phyloP scores from a whole-genome alignment of 1,140 invertebrate species.

The Ptiloglossa arizonensis region DNA sequence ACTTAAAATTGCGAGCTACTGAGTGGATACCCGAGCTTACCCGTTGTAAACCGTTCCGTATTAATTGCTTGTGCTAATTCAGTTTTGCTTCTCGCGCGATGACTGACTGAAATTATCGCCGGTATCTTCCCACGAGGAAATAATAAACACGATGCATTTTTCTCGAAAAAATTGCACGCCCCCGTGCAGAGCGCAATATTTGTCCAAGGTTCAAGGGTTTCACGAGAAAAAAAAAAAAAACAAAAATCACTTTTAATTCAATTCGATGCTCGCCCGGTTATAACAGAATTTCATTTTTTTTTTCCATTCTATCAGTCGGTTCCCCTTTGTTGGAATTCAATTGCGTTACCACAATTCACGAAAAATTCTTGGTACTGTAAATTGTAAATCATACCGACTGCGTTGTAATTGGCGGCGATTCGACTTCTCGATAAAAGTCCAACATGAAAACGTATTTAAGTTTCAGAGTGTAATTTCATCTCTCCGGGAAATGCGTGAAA shows the following conservation, averaged over 20 bases:
- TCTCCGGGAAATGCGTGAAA: too few species aligned
- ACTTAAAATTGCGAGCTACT: conserved; percentile 62
- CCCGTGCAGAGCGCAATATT: background rate
- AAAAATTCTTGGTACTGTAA: background rate
- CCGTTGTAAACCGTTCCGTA: background rate
- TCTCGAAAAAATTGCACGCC: conserved; percentile 13
- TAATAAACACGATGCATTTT: conserved; percentile 18
- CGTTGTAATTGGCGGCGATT: background rate
- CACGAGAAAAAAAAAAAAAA: background rate
- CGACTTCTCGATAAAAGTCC: too few species aligned
- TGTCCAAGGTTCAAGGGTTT: background rate
- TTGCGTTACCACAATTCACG: background rate
- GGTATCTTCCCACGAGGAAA: background rate
- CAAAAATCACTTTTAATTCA: background rate
- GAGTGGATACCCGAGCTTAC: too few species aligned
- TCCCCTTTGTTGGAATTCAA: background rate
- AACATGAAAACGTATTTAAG: too few species aligned
- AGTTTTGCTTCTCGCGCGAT: background rate
- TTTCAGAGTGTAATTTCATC: too few species aligned
- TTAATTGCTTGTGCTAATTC: conserved; percentile 13
- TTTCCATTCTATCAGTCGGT: background rate
- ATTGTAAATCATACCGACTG: too few species aligned
- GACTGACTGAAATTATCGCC: background rate
- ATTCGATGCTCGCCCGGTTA: background rate
- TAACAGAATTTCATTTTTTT: background rate